phyloP scores from a whole-genome alignment of 2,888 invertebrate genomes.

The Pteria penguin region DNA sequence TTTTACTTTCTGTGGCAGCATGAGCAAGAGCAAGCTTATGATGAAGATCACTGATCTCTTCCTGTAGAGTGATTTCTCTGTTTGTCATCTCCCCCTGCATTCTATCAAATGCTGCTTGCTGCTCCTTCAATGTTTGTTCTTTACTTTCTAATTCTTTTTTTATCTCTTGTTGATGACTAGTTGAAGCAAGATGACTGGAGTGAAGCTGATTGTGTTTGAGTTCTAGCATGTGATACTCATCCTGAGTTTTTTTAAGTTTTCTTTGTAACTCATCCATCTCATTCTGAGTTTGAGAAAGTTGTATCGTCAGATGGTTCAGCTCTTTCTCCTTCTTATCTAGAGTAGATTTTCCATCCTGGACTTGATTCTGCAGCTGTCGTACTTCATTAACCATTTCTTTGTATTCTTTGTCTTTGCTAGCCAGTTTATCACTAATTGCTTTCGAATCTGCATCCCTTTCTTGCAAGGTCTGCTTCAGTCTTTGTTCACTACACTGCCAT shows the following conservation, averaged over 20 bases:
- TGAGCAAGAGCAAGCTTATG: slow-evolving; percentile 33
- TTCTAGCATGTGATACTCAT: slow-evolving; percentile 46
- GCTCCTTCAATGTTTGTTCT: slow-evolving; percentile 41
- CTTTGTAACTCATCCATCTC: slow-evolving; percentile 36
- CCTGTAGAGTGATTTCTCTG: slow-evolving; percentile 6
- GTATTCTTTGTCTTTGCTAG: slow-evolving; percentile 34
- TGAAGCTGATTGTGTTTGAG: slow-evolving; percentile 45
- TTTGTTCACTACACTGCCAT: slow-evolving; percentile 40
- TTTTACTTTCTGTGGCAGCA: slow-evolving; percentile 31
- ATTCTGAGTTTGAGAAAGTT: slow-evolving; percentile 16
- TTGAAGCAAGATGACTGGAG: slow-evolving; percentile 34
- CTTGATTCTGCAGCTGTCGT: slow-evolving; percentile 37
- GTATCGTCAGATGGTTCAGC: slow-evolving; percentile 42
- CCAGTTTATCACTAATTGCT: slow-evolving; percentile 37
- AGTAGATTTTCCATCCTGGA: slow-evolving; percentile 49
- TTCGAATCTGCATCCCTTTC: slow-evolving; percentile 37
- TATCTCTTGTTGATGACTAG: slow-evolving; percentile 41
- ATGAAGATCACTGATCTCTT: slow-evolving; percentile 30
- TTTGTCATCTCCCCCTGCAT: slow-evolving; percentile 31
- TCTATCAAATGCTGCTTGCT: slow-evolving; percentile 36
- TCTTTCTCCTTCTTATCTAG: slow-evolving; percentile 61
- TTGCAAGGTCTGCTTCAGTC: slow-evolving; percentile 33
- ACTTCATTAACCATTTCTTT: slow-evolving; percentile 37
- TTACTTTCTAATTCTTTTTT: slow-evolving; percentile 43
- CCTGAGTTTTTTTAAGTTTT: slow-evolving; percentile 44